phyloP scores from a whole-genome alignment of 2,113 vertebrate genomes.

The Myrmecophaga tridactyla region DNA sequence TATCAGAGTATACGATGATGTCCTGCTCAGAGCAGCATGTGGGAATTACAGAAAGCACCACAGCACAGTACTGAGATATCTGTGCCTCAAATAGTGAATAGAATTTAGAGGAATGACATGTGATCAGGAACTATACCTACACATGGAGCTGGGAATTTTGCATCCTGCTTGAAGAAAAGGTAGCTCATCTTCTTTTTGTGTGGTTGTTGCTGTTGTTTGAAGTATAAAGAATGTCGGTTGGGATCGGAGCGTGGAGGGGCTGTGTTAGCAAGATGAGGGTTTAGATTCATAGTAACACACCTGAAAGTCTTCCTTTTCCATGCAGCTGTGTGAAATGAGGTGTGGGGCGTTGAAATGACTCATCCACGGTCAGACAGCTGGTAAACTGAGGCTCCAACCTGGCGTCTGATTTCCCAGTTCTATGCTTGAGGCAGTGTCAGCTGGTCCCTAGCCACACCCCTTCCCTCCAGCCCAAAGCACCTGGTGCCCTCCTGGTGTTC shows the following conservation, averaged over 20 bases:
- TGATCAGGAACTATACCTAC: background rate
- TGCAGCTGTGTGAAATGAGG: background rate
- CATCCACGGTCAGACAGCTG: background rate
- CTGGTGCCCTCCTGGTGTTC: background rate
- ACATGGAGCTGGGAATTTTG: background rate
- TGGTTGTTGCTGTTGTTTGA: background rate
- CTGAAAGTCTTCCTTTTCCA: background rate
- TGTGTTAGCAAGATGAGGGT: background rate
- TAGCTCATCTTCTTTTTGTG: background rate
- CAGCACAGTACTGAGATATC: background rate
- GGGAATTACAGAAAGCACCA: background rate
- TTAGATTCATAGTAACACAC: background rate
- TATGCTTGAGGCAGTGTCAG: background rate
- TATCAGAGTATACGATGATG: background rate
- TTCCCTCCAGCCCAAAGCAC: background rate
- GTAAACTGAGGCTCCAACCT: background rate
- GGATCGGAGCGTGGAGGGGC: background rate
- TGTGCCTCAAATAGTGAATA: background rate
- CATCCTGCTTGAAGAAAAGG: background rate
- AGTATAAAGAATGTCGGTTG: background rate
- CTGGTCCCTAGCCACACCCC: fast-evolving
- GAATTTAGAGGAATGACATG: background rate
- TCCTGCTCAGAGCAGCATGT: background rate
- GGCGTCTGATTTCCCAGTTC: background rate
- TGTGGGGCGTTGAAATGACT: background rate